These are phyloP conservation scores for Rhagonycha fulva DNA, from an alignment of 2,888 invertebrate genomes.

Conservation along the genomic window DNA sequence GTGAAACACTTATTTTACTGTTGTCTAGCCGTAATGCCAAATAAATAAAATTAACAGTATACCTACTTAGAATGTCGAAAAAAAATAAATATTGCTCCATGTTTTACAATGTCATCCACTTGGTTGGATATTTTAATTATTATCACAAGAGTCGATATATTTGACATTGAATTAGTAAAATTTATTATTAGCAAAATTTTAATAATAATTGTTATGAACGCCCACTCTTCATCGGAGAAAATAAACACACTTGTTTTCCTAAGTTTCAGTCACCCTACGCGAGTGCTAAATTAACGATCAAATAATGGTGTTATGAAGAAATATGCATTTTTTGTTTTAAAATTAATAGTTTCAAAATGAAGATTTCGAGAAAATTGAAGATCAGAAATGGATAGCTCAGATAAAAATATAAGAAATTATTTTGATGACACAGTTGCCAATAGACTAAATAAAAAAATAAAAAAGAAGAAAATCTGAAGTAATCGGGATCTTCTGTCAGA, in stretches of 20 bases:
- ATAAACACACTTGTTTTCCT: neutral
- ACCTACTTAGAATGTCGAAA: neutral
- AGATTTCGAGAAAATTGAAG: no score
- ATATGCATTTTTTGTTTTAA: neutral
- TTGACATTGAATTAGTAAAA: neutral
- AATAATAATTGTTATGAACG: constrained; percentile 3
- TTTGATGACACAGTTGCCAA: no score
- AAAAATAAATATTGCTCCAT: neutral
- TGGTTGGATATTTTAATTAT: neutral
- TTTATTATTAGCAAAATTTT: constrained; percentile 4
- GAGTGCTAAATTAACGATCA: neutral
- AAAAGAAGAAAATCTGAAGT: no score
- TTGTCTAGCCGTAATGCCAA: constrained; percentile 12
- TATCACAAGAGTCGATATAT: neutral
- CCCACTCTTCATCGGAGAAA: neutral
- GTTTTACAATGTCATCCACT: neutral
- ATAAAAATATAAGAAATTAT: no score
- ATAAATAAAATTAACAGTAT: constrained; percentile 13
- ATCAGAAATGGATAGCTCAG: no score
- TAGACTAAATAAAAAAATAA: no score
- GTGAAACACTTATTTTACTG: constrained; percentile 14
- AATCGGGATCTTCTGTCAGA: no score
- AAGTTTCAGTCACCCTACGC: neutral
- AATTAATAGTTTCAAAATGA: neutral
- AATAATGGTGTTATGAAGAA: neutral